A percentile compares a stretch with the other conserved stretches of the same genome.
These are phyloP conservation scores for Grapholita molesta DNA, from an alignment of 1,140 invertebrate genomes.

Conservation along the genomic window DNA sequence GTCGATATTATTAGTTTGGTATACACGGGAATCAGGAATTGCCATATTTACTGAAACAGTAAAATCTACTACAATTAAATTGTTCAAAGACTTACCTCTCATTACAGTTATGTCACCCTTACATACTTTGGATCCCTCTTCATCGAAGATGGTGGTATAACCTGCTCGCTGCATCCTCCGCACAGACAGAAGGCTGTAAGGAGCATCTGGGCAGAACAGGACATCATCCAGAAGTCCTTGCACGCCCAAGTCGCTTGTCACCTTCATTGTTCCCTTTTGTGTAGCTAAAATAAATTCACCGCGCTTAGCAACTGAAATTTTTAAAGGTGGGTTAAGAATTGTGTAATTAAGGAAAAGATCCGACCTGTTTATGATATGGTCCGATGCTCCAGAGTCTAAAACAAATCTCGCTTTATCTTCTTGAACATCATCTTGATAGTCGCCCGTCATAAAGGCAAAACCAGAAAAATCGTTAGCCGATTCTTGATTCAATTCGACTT, in stretches of 20 bases:
- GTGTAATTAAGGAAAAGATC: conserved; percentile 34
- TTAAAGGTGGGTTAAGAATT: conserved; percentile 21
- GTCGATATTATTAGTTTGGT: background rate
- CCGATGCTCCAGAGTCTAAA: conserved; percentile 53
- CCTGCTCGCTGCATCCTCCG: background rate
- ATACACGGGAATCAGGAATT: background rate
- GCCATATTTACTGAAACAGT: background rate
- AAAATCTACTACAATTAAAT: background rate
- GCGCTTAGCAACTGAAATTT: conserved; percentile 40
- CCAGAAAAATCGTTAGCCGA: background rate
- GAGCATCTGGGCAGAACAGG: conserved; percentile 23
- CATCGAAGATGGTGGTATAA: background rate
- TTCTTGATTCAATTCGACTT: conserved; percentile 17
- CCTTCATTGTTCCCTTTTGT: conserved; percentile 35
- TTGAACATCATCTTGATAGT: conserved; percentile 4
- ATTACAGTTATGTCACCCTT: background rate
- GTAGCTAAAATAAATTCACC: conserved; percentile 34
- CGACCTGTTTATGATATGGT: conserved; percentile 45
- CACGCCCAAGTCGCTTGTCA: conserved; percentile 27
- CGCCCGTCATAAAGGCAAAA: conserved; percentile 30
- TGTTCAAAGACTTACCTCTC: background rate
- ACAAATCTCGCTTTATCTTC: conserved; percentile 33
- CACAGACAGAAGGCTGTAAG: background rate
- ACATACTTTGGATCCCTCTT: background rate
- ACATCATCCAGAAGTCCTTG: conserved; percentile 26